Evolutionary conservation across 1,140 invertebrate species (phyloP).

Genomic region (Calycopis cecrops): DNA sequence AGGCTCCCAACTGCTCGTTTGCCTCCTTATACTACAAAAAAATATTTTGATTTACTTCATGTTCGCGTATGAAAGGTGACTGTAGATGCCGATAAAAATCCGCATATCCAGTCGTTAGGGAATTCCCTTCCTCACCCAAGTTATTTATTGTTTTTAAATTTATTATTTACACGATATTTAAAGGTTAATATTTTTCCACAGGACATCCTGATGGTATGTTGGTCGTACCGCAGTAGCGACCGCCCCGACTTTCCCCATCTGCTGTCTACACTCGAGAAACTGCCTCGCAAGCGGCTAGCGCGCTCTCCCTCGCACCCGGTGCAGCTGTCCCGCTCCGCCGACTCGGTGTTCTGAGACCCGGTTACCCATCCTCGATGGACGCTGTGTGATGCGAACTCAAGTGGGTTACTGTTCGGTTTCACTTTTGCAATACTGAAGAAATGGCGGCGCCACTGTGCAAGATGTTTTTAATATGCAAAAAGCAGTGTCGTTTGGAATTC

Average conservation of each 20-base stretch:
- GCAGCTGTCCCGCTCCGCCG: slow-evolving; percentile 92
- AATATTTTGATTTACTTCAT: no score
- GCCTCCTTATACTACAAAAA: no score
- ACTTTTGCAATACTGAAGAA: no score
- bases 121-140: no score
- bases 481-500: no score
- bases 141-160: no score
- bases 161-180: background rate
- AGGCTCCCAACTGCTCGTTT: no score
- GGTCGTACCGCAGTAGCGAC: slow-evolving; percentile 89
- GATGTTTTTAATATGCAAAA: no score
- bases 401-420: background rate
- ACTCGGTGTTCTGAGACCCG: slow-evolving; percentile 88
- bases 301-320: slow-evolving; percentile 98
- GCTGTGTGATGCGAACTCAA: slow-evolving; percentile 2
- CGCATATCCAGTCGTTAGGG: no score
- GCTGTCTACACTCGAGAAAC: slow-evolving; percentile 88
- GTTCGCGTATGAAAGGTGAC: no score
- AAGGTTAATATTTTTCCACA: slow-evolving; percentile 53
- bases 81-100: no score
- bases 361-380: slow-evolving; percentile 25
- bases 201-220: slow-evolving; percentile 98
- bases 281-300: slow-evolving; percentile 95
- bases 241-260: slow-evolving; percentile 93
- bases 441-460: no score